These are phyloP conservation scores for Ormyrus labotus DNA, from an alignment of 2,888 invertebrate genomes.

Conservation along the genomic window DNA sequence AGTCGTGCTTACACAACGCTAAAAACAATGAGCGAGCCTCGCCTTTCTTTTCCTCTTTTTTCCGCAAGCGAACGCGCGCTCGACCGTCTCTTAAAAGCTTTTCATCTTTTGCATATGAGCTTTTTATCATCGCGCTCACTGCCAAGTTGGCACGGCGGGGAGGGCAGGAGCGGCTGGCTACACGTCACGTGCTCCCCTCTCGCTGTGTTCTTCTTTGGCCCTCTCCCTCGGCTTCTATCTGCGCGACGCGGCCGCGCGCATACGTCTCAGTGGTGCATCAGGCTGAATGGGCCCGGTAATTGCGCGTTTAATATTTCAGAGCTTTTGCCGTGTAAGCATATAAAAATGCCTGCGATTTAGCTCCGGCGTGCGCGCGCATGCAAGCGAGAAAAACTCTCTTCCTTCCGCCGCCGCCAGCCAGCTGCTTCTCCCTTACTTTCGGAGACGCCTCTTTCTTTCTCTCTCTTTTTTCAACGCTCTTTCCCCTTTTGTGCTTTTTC, in stretches of 20 bases:
- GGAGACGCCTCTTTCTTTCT: slow-evolving; percentile 50
- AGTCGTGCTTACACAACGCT: slow-evolving; percentile 54
- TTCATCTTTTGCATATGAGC: slow-evolving; percentile 73
- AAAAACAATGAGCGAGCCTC: slow-evolving; percentile 61
- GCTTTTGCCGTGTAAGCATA: slow-evolving; percentile 71
- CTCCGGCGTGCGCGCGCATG: slow-evolving; percentile 45
- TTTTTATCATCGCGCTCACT: slow-evolving; percentile 71
- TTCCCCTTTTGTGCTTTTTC: slow-evolving; percentile 16
- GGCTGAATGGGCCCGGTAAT: slow-evolving; percentile 74
- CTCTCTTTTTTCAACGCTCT: slow-evolving; percentile 52
- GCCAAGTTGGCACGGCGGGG: slow-evolving; percentile 60
- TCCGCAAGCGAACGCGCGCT: slow-evolving; percentile 54
- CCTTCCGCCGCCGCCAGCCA: slow-evolving; percentile 23
- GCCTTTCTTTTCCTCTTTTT: slow-evolving; percentile 52
- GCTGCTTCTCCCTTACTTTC: slow-evolving; percentile 49
- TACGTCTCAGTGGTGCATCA: slow-evolving; percentile 69
- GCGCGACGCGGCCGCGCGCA: slow-evolving; percentile 30
- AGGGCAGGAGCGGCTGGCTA: slow-evolving; percentile 49
- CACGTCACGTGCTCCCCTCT: slow-evolving; percentile 63
- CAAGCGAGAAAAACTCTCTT: slow-evolving; percentile 56
- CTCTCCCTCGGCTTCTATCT: slow-evolving; percentile 54
- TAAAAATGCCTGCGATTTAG: slow-evolving; percentile 70
- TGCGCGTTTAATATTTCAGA: slow-evolving; percentile 75
- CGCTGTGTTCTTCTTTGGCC: slow-evolving; percentile 51
- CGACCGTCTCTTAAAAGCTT: slow-evolving; percentile 70